These are phyloP conservation scores for Osmerus mordax DNA, from an alignment of 2,113 vertebrate species.

Conservation along the genomic window DNA sequence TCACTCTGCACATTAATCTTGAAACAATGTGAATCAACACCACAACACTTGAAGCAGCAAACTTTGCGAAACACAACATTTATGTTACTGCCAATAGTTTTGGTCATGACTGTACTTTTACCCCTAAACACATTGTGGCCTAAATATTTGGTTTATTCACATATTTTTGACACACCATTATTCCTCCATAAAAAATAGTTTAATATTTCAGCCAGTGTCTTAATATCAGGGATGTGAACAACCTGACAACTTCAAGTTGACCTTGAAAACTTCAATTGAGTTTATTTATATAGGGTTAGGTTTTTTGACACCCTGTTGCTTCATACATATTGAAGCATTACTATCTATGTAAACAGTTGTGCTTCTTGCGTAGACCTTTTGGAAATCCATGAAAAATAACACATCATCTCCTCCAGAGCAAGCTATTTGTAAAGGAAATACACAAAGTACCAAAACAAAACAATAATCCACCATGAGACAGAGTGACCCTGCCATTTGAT, in stretches of 20 bases:
- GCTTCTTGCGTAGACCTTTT: conserved; percentile 14
- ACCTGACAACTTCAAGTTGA: neutral
- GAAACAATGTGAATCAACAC: too few species aligned
- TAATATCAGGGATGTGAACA: too few species aligned
- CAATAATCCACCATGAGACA: neutral
- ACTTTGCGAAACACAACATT: too few species aligned
- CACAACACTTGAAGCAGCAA: too few species aligned
- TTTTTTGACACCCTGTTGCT: neutral
- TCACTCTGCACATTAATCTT: too few species aligned
- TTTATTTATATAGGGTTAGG: too few species aligned
- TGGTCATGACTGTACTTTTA: neutral
- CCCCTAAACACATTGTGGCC: neutral
- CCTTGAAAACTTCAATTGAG: conserved; percentile 1
- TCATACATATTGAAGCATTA: neutral
- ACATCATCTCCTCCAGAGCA: neutral
- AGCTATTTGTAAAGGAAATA: neutral
- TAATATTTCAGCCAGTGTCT: too few species aligned
- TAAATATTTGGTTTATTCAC: neutral
- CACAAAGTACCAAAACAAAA: neutral
- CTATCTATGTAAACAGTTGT: conserved; percentile 1
- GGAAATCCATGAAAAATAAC: neutral
- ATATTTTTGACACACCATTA: neutral
- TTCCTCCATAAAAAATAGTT: too few species aligned
- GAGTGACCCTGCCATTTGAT: neutral
- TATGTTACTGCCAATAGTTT: too few species aligned